Evolutionary conservation across 2,888 invertebrate species (phyloP), one percentile per base, ranked within the genome.

Genomic region (Epirrita christyi): DNA sequence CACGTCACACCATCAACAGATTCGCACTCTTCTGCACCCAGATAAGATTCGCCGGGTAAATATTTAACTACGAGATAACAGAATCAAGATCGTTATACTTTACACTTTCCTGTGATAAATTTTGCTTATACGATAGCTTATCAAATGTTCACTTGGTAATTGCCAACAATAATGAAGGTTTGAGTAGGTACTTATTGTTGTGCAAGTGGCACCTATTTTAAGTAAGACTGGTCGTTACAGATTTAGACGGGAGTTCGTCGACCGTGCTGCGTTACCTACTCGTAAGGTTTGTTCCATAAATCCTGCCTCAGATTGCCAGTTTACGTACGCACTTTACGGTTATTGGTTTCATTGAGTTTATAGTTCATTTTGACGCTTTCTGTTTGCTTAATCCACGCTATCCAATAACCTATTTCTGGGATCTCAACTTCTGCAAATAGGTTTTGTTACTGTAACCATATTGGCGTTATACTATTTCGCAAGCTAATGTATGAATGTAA

Each of bases 81-180:
- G 73, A 75, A 78, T 75, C 77, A 85, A 72, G 87, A 88, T 88
- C 88, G 85, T 88, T 87, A 88, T 81, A 88, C 87, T 87, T 86
- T 88, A 80, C 87, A 83, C 85, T 86, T 83, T 83, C 75, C 66
- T 69, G 79, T 67, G 85, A 85, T 85, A 85, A 79, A 76, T 79
- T 81, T 80, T 71, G 8, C 13, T 14, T 76, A 78, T 78, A 70
- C 70, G 74, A 79, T 59, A 59, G 36, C 65, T 72, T 64, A 68
- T 72, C 71, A 75, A 75, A 76, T 72, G 72, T 72, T 70, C 61
- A 58, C 59, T 57, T 67, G 63, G 61, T 71, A 63, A 58, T 68
- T 64, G 66, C 45, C 50, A 66, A 65, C 43, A 59, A 45, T 53
- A 59, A 58, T 59, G 40, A 66, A 65, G 52, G 64, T 64, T 58